Percentiles rank a stretch among this genome's conserved stretches.
These are phyloP conservation scores for Orius insidiosus DNA, from an alignment of 1,140 invertebrate species.

Conservation along the genomic window DNA sequence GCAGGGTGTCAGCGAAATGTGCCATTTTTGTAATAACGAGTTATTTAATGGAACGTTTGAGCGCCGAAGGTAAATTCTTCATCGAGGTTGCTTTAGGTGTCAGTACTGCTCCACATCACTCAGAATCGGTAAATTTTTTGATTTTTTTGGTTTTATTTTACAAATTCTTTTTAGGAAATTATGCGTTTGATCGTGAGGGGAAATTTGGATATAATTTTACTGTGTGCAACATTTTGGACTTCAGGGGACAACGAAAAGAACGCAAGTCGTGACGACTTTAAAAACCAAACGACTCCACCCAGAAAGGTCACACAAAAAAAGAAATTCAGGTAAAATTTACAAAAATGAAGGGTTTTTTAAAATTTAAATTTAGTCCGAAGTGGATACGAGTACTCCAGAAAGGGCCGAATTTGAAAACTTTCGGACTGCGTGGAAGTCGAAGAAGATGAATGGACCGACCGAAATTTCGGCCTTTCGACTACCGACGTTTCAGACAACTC, in stretches of 20 bases:
- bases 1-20: constrained; percentile 56
- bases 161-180: constrained; percentile 36
- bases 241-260: constrained; percentile 28
- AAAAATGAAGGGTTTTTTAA: too few species aligned
- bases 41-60: constrained; percentile 73
- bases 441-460: constrained; percentile 84
- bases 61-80: constrained; percentile 74
- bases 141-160: constrained; percentile 10
- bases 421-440: constrained; percentile 33
- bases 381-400: constrained; percentile 14
- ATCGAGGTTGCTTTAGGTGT: constrained; percentile 65
- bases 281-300: not conserved
- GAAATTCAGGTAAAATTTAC: not conserved
- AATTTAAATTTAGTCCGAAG: not conserved
- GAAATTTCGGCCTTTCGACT: constrained; percentile 65
- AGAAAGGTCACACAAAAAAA: not conserved
- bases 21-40: constrained; percentile 71
- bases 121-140: constrained; percentile 37
- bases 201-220: constrained; percentile 57
- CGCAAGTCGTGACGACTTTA: not conserved
- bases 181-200: constrained; percentile 56
- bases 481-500: constrained; percentile 55
- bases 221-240: constrained; percentile 63
- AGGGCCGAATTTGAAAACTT: constrained; percentile 20
- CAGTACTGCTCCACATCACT: constrained; percentile 53